Base-by-base conservation (phyloP, 1,140 invertebrate genomes). In the Drosophila nebulosa region DNA sequence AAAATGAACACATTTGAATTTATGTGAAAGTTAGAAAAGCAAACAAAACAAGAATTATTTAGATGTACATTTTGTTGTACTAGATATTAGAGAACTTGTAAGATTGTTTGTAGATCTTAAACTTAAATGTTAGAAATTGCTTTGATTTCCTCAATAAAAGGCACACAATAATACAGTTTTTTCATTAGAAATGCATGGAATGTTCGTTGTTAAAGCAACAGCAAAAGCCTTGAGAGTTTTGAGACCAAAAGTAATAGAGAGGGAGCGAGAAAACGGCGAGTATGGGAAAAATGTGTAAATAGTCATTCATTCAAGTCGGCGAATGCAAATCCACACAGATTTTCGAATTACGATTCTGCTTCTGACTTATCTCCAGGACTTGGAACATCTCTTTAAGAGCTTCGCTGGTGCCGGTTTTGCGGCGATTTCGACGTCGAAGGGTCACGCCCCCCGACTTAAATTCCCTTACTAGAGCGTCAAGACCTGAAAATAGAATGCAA, bases 401-500 rank as follows among this genome's bases (percentile, higher is more conserved):
- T 66, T 86, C 88, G 71, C 89, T 91, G 50, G 89, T 90, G 35
- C 74, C 71, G 21, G 90, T 90, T 32, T 75, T 80, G 57, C 89
- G 77, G 42, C 79, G 81, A 39, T 86, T 85, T 51, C 83, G 86
- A 12, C 90, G 73, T 32, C 90, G 74, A 46, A 91, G 63, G 6
- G 90, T 91, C n/a, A 91, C 90, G 24, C 78, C 83, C 22, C 90
- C 90, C 53, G 89, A 90, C 68, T 91, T 90, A 64, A 91, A 84
- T 70, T 91, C 89, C 9, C 84, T 75, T 39, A 91, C 85, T 84
- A 91, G 65, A 91, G 90, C 90, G 89, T 91, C 90, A 90, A 91
- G 81, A 91, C 90, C 90, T 91, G 66, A 3, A 74, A 75, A 22
- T 14, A 36, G 27, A 63, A n/a, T 58, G 59, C 9, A 32, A 24